Base-by-base conservation (phyloP, 2,888 invertebrate genomes). In the Ptycholaimellus sp. region DNA sequence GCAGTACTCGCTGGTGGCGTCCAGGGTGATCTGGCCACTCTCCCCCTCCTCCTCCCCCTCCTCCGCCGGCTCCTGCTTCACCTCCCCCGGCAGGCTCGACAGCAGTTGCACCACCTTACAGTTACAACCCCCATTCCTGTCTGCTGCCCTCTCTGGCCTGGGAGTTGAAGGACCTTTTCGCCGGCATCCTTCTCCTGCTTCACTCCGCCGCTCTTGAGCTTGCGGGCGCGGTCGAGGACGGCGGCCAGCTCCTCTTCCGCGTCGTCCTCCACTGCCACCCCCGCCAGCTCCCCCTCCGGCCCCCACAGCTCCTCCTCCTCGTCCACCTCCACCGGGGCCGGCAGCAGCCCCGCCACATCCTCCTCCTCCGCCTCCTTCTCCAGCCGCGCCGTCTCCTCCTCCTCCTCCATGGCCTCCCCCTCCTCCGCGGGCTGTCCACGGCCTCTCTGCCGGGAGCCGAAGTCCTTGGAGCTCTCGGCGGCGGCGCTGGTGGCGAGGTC, bases 1-100 rank as follows among this genome's bases (percentile, higher is more conserved):
- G 37, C 53, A 56, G 40, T 54, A 53, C 41, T 56, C 56, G 27
- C 47, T 46, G 5, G 53, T 54, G 2, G 53, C 43, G 33, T 56
- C 53, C 37, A 56, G 47, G 22, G 46, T 44, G 9, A 56, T 40
- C 6, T 35, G 41, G 7, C 42, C 44, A n/a, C 19, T 13, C 4
- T 13, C 40, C n/a, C 31, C 20, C n/a, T 19, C 35, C 11, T 30
- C 40, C 1, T 27, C 32, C 13, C 40, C 39, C 3, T 41, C 44
- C 3, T 27, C 21, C 28, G 14, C 25, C 14, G 23, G 17, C 29
- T 28, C 20, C 22, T 21, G 14, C 22, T 33, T 23, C 11, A 33
- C 25, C n/a, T 27, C 9, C 17, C 5, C 3, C 9, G 30, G 18
- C 30, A 30, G 16, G n/a, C 16, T 4, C 5, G 7, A 4, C 18